Evolutionary conservation across 2,797 vertebrate species (phyloP).

Genomic region (Siniperca obscura): DNA sequence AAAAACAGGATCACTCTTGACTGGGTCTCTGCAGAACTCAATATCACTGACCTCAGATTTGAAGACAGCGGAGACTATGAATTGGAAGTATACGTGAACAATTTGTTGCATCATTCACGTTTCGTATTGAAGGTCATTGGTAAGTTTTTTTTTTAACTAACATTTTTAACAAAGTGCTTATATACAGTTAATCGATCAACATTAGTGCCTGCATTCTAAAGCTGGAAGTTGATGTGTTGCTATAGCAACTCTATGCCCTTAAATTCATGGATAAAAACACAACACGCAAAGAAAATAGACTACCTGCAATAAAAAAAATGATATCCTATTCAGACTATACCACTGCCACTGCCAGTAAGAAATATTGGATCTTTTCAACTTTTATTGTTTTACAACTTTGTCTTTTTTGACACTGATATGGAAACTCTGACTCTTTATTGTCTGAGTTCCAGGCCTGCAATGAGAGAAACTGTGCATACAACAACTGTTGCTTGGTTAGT

Average conservation of each 20-base stretch:
- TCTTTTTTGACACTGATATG: neutral
- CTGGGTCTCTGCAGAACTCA: slow-evolving; percentile 50
- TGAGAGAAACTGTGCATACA: neutral
- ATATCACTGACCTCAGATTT: slow-evolving; percentile 33
- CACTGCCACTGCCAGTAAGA: too few relatives aligned
- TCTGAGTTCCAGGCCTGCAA: neutral
- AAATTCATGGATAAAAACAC: neutral
- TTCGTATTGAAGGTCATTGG: slow-evolving; percentile 70
- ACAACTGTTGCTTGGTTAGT: neutral
- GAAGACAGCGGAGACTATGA: slow-evolving; percentile 72
- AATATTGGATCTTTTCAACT: neutral
- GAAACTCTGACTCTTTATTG: too few relatives aligned
- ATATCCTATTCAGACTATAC: too few relatives aligned
- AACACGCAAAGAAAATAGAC: neutral
- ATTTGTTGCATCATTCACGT: accelerated
- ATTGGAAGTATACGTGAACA: slow-evolving; percentile 19
- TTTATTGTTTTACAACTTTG: neutral
- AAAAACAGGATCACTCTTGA: slow-evolving; percentile 49
- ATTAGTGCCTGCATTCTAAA: neutral
- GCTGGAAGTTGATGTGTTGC: neutral
- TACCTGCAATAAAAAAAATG: neutral
- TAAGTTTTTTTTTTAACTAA: slow-evolving; percentile 42
- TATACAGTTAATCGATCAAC: neutral
- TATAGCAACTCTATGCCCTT: neutral
- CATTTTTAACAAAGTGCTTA: neutral